Conservation (phyloP, 1,140 invertebrate species). For the Zophobas atratus region DNA sequence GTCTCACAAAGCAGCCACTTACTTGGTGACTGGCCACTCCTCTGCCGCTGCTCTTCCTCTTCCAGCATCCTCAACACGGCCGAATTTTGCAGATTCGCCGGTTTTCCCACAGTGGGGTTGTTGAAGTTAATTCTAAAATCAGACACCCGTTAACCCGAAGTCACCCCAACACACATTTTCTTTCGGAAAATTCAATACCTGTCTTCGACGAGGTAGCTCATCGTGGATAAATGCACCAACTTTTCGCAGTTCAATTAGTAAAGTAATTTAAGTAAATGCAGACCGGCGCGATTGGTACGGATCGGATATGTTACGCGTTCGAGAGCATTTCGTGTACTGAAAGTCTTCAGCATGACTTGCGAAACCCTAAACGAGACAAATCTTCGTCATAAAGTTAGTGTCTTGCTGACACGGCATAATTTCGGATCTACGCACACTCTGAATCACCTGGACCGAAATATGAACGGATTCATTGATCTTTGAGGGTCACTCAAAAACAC, state of each 20-base stretch:
- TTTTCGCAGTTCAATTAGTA: too few relatives aligned
- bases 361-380: conserved; percentile 12
- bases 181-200: conserved; percentile 9
- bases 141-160: not conserved
- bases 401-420: conserved; percentile 19
- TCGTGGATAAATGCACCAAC: not conserved
- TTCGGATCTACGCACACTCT: not conserved
- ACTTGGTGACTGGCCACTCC: conserved; percentile 74
- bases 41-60: conserved; percentile 80
- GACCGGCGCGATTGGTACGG: not conserved
- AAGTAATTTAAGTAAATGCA: not conserved
- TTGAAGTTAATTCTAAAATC: conserved; percentile 81
- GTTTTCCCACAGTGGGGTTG: conserved; percentile 77
- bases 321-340: conserved; percentile 24
- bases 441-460: conserved; percentile 13
- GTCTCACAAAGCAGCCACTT: conserved; percentile 64
- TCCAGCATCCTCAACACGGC: conserved; percentile 86
- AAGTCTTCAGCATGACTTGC: conserved; percentile 12
- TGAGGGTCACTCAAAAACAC: not conserved
- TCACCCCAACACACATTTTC: not conserved
- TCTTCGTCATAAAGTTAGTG: conserved; percentile 31
- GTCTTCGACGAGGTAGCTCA: conserved; percentile 24
- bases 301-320: conserved; percentile 10
- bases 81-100: conserved; percentile 84
- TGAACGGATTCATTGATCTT: conserved; percentile 9